phyloP scores from a whole-genome alignment of 2,888 invertebrate species.

The Amiota minor region DNA sequence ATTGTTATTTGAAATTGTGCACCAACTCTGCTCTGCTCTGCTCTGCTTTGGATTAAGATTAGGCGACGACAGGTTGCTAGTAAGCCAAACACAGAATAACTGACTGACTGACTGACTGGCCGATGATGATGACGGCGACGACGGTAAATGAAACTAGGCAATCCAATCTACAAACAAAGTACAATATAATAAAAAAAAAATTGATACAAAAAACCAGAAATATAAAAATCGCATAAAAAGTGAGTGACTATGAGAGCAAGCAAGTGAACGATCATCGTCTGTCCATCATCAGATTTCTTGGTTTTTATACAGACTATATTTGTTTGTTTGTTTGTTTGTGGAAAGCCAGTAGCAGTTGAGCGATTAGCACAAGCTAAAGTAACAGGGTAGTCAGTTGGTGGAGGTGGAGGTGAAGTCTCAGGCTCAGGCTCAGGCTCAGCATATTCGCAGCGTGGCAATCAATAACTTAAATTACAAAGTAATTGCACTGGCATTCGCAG shows the following conservation, averaged over 20 bases:
- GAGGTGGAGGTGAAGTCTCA: constrained; percentile 36
- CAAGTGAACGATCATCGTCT: not conserved
- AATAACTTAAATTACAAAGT: constrained; percentile 73
- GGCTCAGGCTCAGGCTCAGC: constrained; percentile 48
- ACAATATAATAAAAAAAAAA: not conserved
- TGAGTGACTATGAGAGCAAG: constrained; percentile 1
- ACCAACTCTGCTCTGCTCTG: constrained; percentile 8
- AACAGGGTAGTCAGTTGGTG: constrained; percentile 25
- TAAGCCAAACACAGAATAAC: constrained; percentile 5
- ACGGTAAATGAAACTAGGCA: not conserved
- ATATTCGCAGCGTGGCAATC: constrained; percentile 68
- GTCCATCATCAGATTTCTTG: no score
- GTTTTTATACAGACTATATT: no score
- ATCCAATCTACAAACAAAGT: no score
- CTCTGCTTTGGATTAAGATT: constrained; percentile 53
- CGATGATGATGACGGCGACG: no score
- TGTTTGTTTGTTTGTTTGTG: not conserved
- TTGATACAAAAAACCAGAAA: not conserved
- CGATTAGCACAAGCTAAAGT: constrained; percentile 9
- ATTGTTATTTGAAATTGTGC: constrained; percentile 7
- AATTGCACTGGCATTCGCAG: constrained; percentile 70
- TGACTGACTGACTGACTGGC: not conserved
- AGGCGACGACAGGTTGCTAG: constrained; percentile 33
- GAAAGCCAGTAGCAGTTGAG: constrained; percentile 14
- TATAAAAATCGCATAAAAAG: constrained; percentile 12